Conservation (phyloP, 2,113 vertebrate genomes). For the Procavia capensis region DNA sequence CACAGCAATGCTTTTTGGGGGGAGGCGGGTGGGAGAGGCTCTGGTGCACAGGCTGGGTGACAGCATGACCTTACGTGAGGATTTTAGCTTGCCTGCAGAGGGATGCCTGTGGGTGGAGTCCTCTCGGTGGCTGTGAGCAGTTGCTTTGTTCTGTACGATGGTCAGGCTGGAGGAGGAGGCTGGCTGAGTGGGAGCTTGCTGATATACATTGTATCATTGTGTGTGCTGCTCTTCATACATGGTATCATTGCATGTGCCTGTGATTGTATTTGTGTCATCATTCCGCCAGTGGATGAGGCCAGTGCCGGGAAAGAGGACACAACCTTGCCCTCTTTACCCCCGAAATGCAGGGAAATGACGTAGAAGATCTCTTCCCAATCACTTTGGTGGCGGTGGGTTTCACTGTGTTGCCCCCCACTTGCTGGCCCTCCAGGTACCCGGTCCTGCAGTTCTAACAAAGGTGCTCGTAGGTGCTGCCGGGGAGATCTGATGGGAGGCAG, state of each 20-base stretch:
- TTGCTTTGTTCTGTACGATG: background rate
- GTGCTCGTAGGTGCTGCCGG: background rate
- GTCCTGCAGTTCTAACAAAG: background rate
- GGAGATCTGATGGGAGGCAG: background rate
- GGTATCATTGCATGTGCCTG: background rate
- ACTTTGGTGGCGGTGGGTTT: background rate
- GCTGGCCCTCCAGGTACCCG: background rate
- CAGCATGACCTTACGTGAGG: background rate
- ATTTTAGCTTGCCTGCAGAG: background rate
- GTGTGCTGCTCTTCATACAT: rapidly evolving
- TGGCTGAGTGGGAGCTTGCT: background rate
- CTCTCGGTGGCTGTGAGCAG: background rate
- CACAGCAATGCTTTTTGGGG: no score
- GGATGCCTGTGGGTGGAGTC: background rate
- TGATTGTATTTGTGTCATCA: rapidly evolving
- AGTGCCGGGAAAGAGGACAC: rapidly evolving
- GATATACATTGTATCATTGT: background rate
- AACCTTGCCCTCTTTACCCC: background rate
- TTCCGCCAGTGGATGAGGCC: background rate
- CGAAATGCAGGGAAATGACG: rapidly evolving
- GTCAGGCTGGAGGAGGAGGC: background rate
- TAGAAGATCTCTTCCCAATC: background rate
- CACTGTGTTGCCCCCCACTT: no score
- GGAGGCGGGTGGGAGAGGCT: no score
- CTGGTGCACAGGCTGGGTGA: background rate